Evolutionary conservation across 2,888 invertebrate genomes (phyloP), one percentile per base, ranked within the genome.

Genomic region (Chaitophorus viminalis): DNA sequence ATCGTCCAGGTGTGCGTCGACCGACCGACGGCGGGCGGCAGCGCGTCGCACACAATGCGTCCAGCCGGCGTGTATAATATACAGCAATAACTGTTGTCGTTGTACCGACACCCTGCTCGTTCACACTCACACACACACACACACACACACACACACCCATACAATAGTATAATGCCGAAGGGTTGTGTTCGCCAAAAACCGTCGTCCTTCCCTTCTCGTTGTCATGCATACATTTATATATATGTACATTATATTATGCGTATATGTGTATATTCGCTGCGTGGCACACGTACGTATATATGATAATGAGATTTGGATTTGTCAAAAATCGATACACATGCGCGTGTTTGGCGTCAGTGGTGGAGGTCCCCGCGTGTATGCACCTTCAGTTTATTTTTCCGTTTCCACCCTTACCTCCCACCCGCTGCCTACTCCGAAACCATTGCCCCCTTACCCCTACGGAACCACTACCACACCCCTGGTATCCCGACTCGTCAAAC

Each of bases 61-160:
- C 86, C 86, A 87, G 79, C 86, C 86, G 86, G 86, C 86, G 86
- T 87, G 86, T 87, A 87, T 87, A 87, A 87, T 87, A 31, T 60
- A 79, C 86, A 87, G 86, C 86, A 87, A 87, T 87, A 87, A 87
- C 86, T 87, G 86, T 87, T 87, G 86, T 87, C 86, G 86, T 87
- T 87, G 86, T 79, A 60, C 86, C 79, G 60, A 87, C 86, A 39
- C 86, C 79, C 79, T 79, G 79, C 60, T 21, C 74, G 72, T 25
- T 39, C 60, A 29, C 78, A 33, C 60, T 33, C 72, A 36, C 72
- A 21, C 33, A 21, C 72, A 36, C 74, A 54, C 70, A 21, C 79
- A 29, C 82, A 33, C 52, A 25, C 29, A 18, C n/a, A n/a, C n/a
- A n/a, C n/a, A n/a, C n/a, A n/a, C 54, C 6, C 60, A 36, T 65